Evolutionary conservation across 2,113 vertebrate genomes (phyloP), one percentile per base, ranked within the genome.

Genomic region (Scytalopus superciliaris): DNA sequence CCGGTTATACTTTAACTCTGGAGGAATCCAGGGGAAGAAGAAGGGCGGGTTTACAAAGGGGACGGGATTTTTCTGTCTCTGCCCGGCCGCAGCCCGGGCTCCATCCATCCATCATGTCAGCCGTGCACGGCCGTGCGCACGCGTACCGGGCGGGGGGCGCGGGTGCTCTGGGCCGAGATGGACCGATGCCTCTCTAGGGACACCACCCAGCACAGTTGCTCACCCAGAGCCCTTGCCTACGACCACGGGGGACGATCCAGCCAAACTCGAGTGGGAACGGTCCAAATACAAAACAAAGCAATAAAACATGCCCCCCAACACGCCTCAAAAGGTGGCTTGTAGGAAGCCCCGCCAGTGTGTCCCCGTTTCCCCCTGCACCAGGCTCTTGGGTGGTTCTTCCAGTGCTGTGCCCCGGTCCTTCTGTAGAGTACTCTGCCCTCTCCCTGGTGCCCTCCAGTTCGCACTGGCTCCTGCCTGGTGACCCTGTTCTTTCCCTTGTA

Each of bases 1-100:
- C 95, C 97, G 98, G 99, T 99, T 99, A 99, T 97, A 99, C 97
- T 99, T 99, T 99, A 99, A 99, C 99, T 98, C 94, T 97, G 96
- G 97, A 98, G 97, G 96, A 97, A 97, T 93, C 95, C 97, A 91
- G 92, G 94, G 80, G 88, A 96, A 91, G 95, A 86, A 98, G 98
- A 94, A 97, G 96, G 97, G 96, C 97, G 87, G 92, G 87, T 90
- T 97, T 96, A 98, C 98, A 98, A 98, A 97, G 96, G 96, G 79
- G 91, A 93, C 63, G 94, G 97, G 96, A 64, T 96, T 97, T 98
- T 97, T 94, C 97, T 95, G 89, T 90, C 52, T 80, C 81, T 95
- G 92, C 94, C 92, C 83, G 93, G 93, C 96, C 97, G 82, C 96
- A 95, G 97, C 94, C 97, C 87, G 93, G 78, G 67, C 78, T 94